These are phyloP conservation scores for Condylura cristata DNA, from an alignment of 2,113 vertebrate species.

Conservation along the genomic window DNA sequence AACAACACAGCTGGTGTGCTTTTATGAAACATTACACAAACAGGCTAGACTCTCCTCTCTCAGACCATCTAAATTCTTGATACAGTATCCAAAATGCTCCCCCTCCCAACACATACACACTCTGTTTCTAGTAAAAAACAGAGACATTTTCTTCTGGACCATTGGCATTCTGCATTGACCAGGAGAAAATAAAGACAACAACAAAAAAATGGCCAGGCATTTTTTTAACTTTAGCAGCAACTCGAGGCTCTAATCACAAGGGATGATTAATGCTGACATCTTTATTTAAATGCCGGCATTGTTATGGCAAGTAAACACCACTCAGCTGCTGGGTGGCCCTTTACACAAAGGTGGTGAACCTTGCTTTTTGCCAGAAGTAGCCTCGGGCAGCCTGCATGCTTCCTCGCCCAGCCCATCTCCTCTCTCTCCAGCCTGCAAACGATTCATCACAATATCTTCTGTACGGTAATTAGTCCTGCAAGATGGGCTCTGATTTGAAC, in stretches of 20 bases:
- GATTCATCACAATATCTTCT: constrained; percentile 36
- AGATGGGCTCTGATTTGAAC: constrained; percentile 31
- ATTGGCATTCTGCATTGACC: constrained; percentile 31
- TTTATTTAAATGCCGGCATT: constrained; percentile 64
- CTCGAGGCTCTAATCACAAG: constrained; percentile 55
- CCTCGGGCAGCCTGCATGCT: background rate
- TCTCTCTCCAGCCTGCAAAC: background rate
- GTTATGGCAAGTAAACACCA: constrained; percentile 45
- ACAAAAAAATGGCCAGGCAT: background rate
- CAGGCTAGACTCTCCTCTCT: constrained; percentile 22
- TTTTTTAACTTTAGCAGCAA: constrained; percentile 60
- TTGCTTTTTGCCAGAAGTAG: constrained; percentile 6
- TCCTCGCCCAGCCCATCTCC: background rate
- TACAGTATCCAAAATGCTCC: constrained; percentile 22
- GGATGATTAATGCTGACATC: constrained; percentile 54
- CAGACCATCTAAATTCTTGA: background rate
- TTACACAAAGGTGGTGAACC: constrained; percentile 20
- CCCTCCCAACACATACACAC: background rate
- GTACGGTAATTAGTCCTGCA: background rate
- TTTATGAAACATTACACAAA: constrained; percentile 71
- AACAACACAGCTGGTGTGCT: constrained; percentile 64
- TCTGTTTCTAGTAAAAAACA: constrained; percentile 65
- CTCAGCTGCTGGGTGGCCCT: background rate
- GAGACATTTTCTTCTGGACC: constrained; percentile 56
- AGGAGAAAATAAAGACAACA: background rate